A percentile compares a stretch with the other conserved stretches of the same genome.
Evolutionary conservation across 2,113 vertebrate genomes (phyloP).

Genomic region (Taxidea taxus): DNA sequence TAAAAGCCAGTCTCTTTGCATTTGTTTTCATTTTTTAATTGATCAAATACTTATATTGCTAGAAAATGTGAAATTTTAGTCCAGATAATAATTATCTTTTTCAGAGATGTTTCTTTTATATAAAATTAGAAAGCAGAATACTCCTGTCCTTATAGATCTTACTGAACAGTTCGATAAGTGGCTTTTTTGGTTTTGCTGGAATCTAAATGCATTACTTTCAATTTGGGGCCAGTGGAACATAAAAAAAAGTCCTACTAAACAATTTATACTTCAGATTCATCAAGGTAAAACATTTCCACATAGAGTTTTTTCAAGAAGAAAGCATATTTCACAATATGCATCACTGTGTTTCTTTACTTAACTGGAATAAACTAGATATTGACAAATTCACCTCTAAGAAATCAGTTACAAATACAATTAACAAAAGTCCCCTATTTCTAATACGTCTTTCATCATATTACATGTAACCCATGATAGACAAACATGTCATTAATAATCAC

Average conservation of each 20-base stretch:
- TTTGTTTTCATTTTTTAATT: background rate
- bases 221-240: background rate
- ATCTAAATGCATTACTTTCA: constrained; percentile 8
- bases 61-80: constrained; percentile 11
- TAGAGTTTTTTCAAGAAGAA: background rate
- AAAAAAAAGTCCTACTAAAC: background rate
- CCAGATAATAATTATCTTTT: background rate
- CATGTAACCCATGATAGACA: background rate
- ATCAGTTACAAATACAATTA: background rate
- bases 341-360: background rate
- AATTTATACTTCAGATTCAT: background rate
- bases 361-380: constrained; percentile 10
- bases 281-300: background rate
- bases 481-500: background rate
- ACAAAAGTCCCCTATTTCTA: background rate
- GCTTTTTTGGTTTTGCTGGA: background rate
- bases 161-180: background rate
- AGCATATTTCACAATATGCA: background rate
- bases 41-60: background rate
- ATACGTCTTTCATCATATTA: background rate
- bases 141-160: background rate
- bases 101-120: background rate
- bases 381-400: background rate
- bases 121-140: constrained; percentile 36
- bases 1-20: background rate